Conservation (phyloP, 2,888 invertebrate genomes). For the Tridacna gigas region DNA sequence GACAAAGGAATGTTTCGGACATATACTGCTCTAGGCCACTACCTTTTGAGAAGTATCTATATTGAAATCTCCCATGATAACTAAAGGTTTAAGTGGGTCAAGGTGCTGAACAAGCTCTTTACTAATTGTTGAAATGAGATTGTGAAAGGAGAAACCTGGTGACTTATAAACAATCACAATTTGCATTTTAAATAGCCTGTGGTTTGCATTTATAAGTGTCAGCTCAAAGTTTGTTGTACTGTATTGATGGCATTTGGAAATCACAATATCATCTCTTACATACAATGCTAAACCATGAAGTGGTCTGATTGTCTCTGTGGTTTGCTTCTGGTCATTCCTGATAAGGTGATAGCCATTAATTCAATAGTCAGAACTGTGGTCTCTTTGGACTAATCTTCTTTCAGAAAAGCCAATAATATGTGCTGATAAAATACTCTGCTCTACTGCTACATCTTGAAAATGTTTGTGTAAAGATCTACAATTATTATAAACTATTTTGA, state of each 20-base stretch:
- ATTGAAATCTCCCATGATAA: constrained; percentile 49
- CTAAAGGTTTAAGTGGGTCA: constrained; percentile 18
- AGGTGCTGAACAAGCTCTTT: constrained; percentile 6
- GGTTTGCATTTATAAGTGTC: not conserved
- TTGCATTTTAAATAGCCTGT: constrained; percentile 18
- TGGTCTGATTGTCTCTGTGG: constrained; percentile 26
- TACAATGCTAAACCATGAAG: constrained; percentile 50
- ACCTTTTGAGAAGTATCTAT: constrained; percentile 28
- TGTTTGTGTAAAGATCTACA: constrained; percentile 49
- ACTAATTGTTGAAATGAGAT: constrained; percentile 1
- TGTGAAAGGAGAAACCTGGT: constrained; percentile 10
- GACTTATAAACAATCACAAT: constrained; percentile 40
- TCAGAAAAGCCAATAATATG: constrained; percentile 49
- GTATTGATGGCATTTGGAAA: not conserved
- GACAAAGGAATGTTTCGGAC: constrained; percentile 25
- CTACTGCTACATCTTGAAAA: constrained; percentile 36
- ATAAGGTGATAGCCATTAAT: constrained; percentile 35
- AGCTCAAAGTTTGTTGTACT: constrained; percentile 26
- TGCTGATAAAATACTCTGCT: constrained; percentile 43
- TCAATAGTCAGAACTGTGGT: constrained; percentile 19
- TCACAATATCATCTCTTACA: constrained; percentile 29
- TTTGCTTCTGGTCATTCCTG: constrained; percentile 34
- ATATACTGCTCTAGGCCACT: not conserved
- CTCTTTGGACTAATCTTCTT: constrained; percentile 37
- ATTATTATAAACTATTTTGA: constrained; percentile 36